Evolutionary conservation across 1,140 invertebrate genomes (phyloP), one percentile per base, ranked within the genome.

Genomic region (Nixonia krombeini): DNA sequence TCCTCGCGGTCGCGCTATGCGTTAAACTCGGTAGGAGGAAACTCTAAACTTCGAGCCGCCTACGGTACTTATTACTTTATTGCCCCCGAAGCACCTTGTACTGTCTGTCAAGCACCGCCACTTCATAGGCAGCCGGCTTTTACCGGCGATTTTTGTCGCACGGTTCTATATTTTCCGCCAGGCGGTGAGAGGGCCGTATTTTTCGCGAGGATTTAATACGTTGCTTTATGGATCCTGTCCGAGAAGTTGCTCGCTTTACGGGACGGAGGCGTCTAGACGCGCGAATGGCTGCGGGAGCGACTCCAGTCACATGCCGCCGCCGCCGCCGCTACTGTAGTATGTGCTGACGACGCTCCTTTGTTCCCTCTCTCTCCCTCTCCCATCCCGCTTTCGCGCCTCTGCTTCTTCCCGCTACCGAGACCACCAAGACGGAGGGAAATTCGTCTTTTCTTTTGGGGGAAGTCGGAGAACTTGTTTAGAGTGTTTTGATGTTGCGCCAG

Each of bases 51-150:
- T 62, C 62, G 44, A 40, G 23, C 37, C 42, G 41, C 40, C 46
- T 63, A 63, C 63, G 47, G 55, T 33, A 45, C 51, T 55, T 47
- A 65, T 62, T 67, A 70, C 62, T 72, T 72, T 70, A 68, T 63
- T 61, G 67, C 70, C 66, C 46, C 64, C 63, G 58, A 59, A 72
- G 70, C 63, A 61, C 50, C 70, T 63, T 64, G 67, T 49, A 64
- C 66, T 69, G 70, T 73, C 70, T 69, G 58, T 72, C 68, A 70
- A 67, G 49, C 31, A 1, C 44, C 51, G 41, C 52, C 67, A 70
- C 67, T 66, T 74, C 65, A 67, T 61, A 72, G 51, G 51, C 50
- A 52, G 52, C 65, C 28, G 3, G 47, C 57, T 53, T 57, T 57
- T 59, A 44, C 44, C 46, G 18, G 18, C 62, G 52, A 59, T 59